These are phyloP conservation scores for Petrocephalus sullivani DNA, from an alignment of 2,797 vertebrate genomes.

Conservation along the genomic window DNA sequence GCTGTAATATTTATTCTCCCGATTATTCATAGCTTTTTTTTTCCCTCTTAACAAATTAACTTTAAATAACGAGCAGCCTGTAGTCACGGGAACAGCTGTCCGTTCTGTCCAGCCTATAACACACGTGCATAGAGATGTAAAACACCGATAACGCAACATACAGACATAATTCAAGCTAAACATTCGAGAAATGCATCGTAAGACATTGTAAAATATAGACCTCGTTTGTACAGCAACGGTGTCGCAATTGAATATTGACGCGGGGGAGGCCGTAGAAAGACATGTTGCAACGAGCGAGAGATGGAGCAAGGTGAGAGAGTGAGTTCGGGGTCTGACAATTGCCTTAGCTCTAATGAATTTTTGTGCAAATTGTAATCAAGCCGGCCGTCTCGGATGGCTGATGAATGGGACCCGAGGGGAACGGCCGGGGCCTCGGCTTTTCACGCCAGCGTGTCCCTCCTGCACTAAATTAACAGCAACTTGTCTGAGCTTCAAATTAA, in stretches of 20 bases:
- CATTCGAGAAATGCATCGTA: background rate
- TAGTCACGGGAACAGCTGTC: background rate
- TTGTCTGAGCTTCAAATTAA: slow-evolving; percentile 92
- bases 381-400: slow-evolving; percentile 78
- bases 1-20: background rate
- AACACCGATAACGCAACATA: background rate
- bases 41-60: background rate
- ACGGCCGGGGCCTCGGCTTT: slow-evolving; percentile 72
- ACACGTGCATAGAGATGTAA: background rate
- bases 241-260: background rate
- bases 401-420: slow-evolving; percentile 85
- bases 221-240: background rate
- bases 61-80: background rate
- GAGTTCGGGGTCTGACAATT: slow-evolving; percentile 76
- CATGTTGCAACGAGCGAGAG: slow-evolving; percentile 18
- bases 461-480: slow-evolving; percentile 90
- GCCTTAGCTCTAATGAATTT: slow-evolving; percentile 85
- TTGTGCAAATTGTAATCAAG: slow-evolving; percentile 96
- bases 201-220: background rate
- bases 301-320: slow-evolving; percentile 47
- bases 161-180: background rate
- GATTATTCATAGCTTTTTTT: background rate
- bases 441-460: slow-evolving; percentile 72
- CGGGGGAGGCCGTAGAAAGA: background rate
- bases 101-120: background rate